Conservation (phyloP, 2,888 invertebrate species). For the Tineola bisselliella region DNA sequence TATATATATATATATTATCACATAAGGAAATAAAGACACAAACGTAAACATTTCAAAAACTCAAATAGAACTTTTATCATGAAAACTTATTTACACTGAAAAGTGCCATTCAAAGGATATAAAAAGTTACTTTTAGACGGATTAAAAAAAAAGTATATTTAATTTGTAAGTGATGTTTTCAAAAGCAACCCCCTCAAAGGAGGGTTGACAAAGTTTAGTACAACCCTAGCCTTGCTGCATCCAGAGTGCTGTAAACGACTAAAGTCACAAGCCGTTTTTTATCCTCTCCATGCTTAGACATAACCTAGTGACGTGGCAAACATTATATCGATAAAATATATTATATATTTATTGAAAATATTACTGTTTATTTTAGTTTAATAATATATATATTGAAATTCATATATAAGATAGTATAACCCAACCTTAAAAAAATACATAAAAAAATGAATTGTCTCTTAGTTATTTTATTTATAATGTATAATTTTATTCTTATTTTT, state of each 20-base stretch:
- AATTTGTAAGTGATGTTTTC: slow-evolving; percentile 3
- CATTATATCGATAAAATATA: background rate
- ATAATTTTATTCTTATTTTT: background rate
- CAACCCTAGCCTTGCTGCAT: slow-evolving; percentile 4
- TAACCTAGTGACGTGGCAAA: background rate
- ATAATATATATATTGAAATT: no score
- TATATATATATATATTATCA: no score
- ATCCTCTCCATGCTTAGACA: slow-evolving; percentile 4
- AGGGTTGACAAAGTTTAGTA: background rate
- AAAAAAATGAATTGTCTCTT: background rate
- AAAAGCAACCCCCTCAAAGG: background rate
- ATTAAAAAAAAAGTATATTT: background rate
- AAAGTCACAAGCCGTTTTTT: slow-evolving; percentile 9
- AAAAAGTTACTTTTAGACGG: slow-evolving; percentile 2
- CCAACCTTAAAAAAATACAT: background rate
- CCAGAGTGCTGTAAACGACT: slow-evolving; percentile 11
- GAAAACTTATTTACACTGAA: background rate
- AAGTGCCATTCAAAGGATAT: background rate
- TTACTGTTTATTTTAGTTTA: no score
- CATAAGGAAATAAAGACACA: no score
- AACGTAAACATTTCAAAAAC: no score
- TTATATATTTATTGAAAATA: no score
- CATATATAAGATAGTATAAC: no score
- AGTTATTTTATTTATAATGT: background rate
- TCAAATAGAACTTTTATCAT: background rate